Base-by-base conservation (phyloP, 1,140 invertebrate species). In the Harpegnathos saltator region DNA sequence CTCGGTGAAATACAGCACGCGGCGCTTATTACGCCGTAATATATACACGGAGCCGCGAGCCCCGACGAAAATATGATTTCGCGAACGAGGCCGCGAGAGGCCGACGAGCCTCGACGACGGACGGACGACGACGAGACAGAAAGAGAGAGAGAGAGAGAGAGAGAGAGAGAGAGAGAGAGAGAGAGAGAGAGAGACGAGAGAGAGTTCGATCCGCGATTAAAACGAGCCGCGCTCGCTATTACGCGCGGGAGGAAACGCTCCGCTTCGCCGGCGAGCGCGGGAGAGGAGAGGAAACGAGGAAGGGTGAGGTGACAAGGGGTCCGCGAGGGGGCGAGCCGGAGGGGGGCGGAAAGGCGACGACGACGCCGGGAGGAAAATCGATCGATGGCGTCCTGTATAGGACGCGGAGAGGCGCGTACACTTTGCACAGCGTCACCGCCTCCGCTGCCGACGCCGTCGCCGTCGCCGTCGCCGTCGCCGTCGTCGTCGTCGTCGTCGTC, bases 351-450 rank as follows among this genome's bases (percentile, higher is more conserved):
- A 83, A 61, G 63, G 68, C 54, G 50, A 85, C 48, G 66, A 80
- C 56, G 62, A 75, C 84, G 89, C 86, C 87, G 52, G 65, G 61
- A 72, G 44, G 78, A 38, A 92, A 92, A 93, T 93, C 92, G 92
- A 93, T 93, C 92, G 91, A 92, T 92, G 29, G 89, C 90, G 88
- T 92, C 89, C 90, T 91, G 87, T 88, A 88, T 56, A 73, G 74
- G 69, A 82, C 83, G 73, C 61, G 85, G 72, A 86, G 66, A 87
- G 85, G 86, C 88, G 87, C 87, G 84, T n/a, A n/a, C 82, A 85
- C 87, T 91, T 91, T 85, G 86, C 78, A 84, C 62, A 44, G 3
- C 38, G 38, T 11, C 38, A 9, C 38, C 38, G 38, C 38, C 38
- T 0, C 11, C 38, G 9, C 9, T 9, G 0, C 38, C 38, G 38